Evolutionary conservation across 2,113 vertebrate species (phyloP).

Genomic region (Brevimyrus niger): DNA sequence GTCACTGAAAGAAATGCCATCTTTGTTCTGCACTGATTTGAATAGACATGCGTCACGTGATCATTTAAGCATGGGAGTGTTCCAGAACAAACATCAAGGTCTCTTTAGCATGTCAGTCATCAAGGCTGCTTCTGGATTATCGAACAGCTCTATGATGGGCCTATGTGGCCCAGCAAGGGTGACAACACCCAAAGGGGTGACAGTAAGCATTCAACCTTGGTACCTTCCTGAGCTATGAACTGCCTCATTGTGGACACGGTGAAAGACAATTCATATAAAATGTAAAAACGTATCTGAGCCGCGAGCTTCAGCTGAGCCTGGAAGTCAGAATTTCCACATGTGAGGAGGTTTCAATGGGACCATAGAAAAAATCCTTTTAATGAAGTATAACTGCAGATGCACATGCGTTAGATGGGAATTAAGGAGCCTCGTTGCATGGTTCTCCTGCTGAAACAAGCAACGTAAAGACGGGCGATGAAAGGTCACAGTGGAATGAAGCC

Average conservation of each 20-base stretch:
- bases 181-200: neutral
- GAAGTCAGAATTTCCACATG: neutral
- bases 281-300: neutral
- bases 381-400: neutral
- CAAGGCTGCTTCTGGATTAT: neutral
- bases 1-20: neutral
- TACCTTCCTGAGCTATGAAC: conserved; percentile 21
- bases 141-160: neutral
- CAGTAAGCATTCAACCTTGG: conserved; percentile 4
- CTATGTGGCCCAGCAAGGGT: neutral
- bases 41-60: neutral
- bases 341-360: neutral
- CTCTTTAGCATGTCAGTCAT: neutral
- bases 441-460: neutral
- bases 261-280: neutral
- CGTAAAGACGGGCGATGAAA: neutral
- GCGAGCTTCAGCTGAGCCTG: neutral
- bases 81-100: neutral
- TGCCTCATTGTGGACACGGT: neutral
- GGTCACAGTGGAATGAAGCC: neutral
- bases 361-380: neutral
- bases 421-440: neutral
- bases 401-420: neutral
- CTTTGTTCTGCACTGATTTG: neutral
- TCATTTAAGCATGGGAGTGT: neutral